These are phyloP conservation scores for Phaethornis superciliosus DNA, from an alignment of 2,113 vertebrate species.

Conservation along the genomic window DNA sequence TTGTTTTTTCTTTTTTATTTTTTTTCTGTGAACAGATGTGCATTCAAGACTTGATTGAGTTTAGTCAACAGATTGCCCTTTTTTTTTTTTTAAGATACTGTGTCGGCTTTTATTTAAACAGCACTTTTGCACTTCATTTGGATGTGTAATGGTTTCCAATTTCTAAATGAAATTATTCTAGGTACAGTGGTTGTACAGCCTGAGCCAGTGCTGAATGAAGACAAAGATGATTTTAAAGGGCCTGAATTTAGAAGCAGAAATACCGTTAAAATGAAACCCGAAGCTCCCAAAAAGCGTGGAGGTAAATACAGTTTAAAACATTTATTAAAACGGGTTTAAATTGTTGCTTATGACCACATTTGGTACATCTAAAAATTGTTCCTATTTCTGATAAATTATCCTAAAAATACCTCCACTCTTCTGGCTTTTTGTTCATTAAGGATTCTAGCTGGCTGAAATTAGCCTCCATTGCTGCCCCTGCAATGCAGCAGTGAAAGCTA, in stretches of 20 bases:
- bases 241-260: conserved; percentile 97
- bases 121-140: conserved; percentile 74
- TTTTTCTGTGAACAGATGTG: not conserved
- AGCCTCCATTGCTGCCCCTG: conserved; percentile 76
- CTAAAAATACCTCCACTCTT: conserved; percentile 81
- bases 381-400: conserved; percentile 67
- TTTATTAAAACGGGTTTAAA: conserved; percentile 68
- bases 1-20: not conserved
- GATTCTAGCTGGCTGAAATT: conserved; percentile 56
- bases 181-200: conserved; percentile 95
- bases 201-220: conserved; percentile 93
- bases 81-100: not conserved
- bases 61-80: not conserved
- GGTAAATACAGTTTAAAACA: conserved; percentile 83
- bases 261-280: conserved; percentile 89
- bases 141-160: conserved; percentile 80
- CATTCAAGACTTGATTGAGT: not conserved
- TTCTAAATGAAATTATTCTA: conserved; percentile 83
- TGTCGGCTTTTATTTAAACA: conserved; percentile 46
- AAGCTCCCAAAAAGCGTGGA: conserved; percentile 87
- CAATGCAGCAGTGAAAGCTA: conserved; percentile 74
- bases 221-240: conserved; percentile 97
- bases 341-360: conserved; percentile 76
- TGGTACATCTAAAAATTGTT: conserved; percentile 66
- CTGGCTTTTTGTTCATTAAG: conserved; percentile 68